Percentiles rank a stretch among this genome's conserved stretches.
These are phyloP conservation scores for Apodemus agrarius DNA, from an alignment of 2,797 vertebrate genomes.

Conservation along the genomic window DNA sequence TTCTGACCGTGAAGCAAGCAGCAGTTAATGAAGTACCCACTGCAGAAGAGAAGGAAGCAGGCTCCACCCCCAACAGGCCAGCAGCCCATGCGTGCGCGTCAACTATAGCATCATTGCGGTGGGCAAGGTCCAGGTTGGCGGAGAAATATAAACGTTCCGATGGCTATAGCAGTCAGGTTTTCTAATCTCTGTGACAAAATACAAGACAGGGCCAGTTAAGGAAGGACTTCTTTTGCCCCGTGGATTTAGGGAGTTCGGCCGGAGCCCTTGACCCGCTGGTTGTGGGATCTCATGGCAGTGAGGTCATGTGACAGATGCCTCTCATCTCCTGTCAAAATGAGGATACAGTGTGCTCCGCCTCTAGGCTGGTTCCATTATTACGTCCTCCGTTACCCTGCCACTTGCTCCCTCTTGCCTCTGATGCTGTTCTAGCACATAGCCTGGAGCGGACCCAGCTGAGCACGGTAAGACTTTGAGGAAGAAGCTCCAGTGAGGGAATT, in stretches of 20 bases:
- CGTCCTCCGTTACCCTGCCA: background rate
- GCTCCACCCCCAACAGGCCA: background rate
- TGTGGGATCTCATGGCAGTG: background rate
- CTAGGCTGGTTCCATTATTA: background rate
- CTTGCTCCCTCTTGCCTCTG: background rate
- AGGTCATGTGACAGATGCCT: background rate
- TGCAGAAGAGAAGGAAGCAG: background rate
- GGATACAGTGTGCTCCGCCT: background rate
- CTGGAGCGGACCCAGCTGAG: background rate
- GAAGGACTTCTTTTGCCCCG: background rate
- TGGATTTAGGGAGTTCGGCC: background rate
- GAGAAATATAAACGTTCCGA: background rate
- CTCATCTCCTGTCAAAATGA: background rate
- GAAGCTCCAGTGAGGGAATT: background rate
- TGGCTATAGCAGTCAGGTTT: background rate
- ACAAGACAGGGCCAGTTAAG: background rate
- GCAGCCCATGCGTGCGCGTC: background rate
- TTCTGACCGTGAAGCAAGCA: background rate
- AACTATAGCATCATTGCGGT: background rate
- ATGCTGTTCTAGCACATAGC: background rate
- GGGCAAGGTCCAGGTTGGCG: background rate
- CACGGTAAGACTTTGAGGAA: background rate
- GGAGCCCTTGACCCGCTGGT: background rate
- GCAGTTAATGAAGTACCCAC: background rate
- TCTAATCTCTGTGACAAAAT: background rate